Evolutionary conservation across 2,797 vertebrate species (phyloP).

Genomic region (Poecilia wingei): DNA sequence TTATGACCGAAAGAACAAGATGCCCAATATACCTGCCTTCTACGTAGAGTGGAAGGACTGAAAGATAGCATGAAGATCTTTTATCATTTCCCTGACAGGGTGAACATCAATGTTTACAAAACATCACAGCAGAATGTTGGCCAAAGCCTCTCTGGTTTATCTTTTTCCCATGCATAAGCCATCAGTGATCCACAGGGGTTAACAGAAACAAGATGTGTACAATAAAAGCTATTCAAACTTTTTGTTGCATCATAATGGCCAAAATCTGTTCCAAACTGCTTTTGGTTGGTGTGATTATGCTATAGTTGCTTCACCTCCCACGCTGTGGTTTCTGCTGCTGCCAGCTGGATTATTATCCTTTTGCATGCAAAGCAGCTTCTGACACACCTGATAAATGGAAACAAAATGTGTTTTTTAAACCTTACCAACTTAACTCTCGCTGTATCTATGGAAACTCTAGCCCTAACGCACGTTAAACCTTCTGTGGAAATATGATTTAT

Average conservation of each 20-base stretch:
- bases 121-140: no score
- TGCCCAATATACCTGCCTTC: not conserved
- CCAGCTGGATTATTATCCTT: not conserved
- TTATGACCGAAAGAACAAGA: not conserved
- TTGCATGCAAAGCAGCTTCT: not conserved
- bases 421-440: not conserved
- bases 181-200: not conserved
- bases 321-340: not conserved
- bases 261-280: not conserved
- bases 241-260: not conserved
- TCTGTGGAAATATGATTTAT: not conserved
- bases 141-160: no score
- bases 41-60: not conserved
- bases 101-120: no score
- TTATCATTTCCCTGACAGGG: not conserved
- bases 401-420: not conserved
- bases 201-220: not conserved
- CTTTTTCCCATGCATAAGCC: not conserved
- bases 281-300: slow-evolving; percentile 1
- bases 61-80: not conserved
- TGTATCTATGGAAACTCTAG: not conserved
- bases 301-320: not conserved
- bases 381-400: slow-evolving; percentile 1
- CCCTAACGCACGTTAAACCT: not conserved
- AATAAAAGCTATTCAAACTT: not conserved